These are phyloP conservation scores for Trigoniulus corallinus DNA, from an alignment of 1,140 invertebrate species.

Conservation along the genomic window DNA sequence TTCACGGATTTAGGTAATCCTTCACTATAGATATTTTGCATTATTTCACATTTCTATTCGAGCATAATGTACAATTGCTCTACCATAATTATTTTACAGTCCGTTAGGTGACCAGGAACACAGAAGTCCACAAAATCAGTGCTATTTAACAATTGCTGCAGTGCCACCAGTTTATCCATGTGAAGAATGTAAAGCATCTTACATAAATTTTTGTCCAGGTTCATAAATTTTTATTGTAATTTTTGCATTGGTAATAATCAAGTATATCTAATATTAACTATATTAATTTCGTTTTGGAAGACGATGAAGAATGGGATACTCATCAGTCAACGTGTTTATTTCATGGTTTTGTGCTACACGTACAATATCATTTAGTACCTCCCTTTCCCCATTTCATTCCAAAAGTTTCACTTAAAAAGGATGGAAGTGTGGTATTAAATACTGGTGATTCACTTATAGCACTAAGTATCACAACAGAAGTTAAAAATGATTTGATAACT, in stretches of 20 bases:
- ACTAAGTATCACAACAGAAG: slow-evolving; percentile 25
- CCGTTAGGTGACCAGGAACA: not conserved
- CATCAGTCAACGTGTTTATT: slow-evolving; percentile 31
- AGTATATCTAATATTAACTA: too few relatives aligned
- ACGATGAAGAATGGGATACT: not conserved
- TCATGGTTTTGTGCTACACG: slow-evolving; percentile 49
- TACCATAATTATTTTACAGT: not conserved
- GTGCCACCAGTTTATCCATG: slow-evolving; percentile 42
- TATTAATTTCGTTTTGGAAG: not conserved
- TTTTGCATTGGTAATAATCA: not conserved
- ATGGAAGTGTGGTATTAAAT: slow-evolving; percentile 46
- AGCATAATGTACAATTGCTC: too few relatives aligned
- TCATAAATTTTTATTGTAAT: not conserved
- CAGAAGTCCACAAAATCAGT: slow-evolving; percentile 27
- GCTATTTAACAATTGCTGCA: slow-evolving; percentile 33
- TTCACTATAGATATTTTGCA: too few relatives aligned
- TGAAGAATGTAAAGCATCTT: slow-evolving; percentile 22
- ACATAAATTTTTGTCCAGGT: not conserved
- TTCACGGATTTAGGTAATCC: slow-evolving; percentile 47
- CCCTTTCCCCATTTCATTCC: slow-evolving; percentile 46
- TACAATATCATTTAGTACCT: slow-evolving; percentile 45
- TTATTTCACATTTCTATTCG: too few relatives aligned
- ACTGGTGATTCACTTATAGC: slow-evolving; percentile 52
- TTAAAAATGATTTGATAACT: too few relatives aligned
- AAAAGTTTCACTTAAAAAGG: slow-evolving; percentile 39